Evolutionary conservation across 1,140 invertebrate species (phyloP).

Genomic region (Mylabris phalerata): DNA sequence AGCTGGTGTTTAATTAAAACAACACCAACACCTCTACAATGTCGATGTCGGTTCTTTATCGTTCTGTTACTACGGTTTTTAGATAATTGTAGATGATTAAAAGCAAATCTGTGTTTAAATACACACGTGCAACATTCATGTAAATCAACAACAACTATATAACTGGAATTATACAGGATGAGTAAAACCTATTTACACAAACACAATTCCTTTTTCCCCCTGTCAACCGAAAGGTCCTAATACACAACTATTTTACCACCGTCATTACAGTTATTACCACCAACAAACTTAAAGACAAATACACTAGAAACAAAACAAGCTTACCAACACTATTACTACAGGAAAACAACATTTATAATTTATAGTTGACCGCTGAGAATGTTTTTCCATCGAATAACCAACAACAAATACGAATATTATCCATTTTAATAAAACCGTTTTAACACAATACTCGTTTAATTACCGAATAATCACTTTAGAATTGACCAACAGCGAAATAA

Average conservation of each 20-base stretch:
- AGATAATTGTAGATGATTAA: slow-evolving; percentile 13
- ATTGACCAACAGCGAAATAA: no score
- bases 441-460: no score
- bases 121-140: slow-evolving; percentile 15
- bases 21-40: slow-evolving; percentile 23
- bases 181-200: no score
- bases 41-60: slow-evolving; percentile 5
- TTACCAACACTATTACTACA: not conserved
- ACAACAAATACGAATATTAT: no score
- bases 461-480: no score
- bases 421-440: no score
- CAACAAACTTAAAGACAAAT: slow-evolving; percentile 24
- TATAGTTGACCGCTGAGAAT: not conserved
- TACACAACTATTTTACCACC: slow-evolving; percentile 12
- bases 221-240: no score
- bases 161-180: slow-evolving; percentile 20
- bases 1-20: slow-evolving; percentile 35
- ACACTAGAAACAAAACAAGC: slow-evolving; percentile 16
- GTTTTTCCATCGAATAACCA: no score
- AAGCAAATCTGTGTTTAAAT: slow-evolving; percentile 22
- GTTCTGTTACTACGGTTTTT: not conserved
- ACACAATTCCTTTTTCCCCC: no score
- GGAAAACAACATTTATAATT: slow-evolving; percentile 2
- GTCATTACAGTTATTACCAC: slow-evolving; percentile 21
- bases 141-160: slow-evolving; percentile 30